Evolutionary conservation across 2,888 invertebrate species (phyloP).

Genomic region (Mamestra brassicae): DNA sequence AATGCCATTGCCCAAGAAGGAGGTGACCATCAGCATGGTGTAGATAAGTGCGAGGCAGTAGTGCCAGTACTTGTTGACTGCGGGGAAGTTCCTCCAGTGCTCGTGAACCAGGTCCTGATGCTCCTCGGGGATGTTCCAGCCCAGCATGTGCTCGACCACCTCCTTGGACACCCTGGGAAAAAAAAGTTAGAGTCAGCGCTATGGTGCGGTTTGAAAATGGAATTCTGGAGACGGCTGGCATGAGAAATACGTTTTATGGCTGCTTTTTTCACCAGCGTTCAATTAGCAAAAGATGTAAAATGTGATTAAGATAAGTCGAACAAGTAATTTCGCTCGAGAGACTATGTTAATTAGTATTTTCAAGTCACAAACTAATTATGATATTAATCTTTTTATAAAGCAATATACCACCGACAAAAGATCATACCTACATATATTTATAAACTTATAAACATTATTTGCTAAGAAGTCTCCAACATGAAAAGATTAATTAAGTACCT

Average conservation of each 20-base stretch:
- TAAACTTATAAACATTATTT: conserved; percentile 2
- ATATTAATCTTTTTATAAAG: not conserved
- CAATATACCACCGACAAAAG: conserved; percentile 3
- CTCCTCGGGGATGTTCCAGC: conserved; percentile 93
- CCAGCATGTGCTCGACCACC: conserved; percentile 90
- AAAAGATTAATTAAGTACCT: conserved; percentile 48
- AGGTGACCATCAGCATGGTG: conserved; percentile 91
- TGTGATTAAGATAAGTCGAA: not conserved
- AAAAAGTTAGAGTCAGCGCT: not conserved
- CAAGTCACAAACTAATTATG: not conserved
- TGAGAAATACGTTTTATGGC: not conserved
- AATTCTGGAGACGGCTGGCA: not conserved
- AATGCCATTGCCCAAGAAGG: conserved; percentile 93
- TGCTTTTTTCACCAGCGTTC: not conserved
- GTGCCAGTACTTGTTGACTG: conserved; percentile 93
- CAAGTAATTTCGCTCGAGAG: not conserved
- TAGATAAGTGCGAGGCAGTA: conserved; percentile 92
- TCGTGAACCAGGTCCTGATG: conserved; percentile 92
- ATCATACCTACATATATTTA: too few species aligned
- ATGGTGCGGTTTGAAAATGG: conserved; percentile 4
- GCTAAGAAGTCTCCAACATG: conserved; percentile 18
- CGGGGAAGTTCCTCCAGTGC: conserved; percentile 93
- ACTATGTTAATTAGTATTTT: not conserved
- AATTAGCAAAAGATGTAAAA: not conserved
- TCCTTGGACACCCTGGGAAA: conserved; percentile 83